phyloP scores from a whole-genome alignment of 2,888 invertebrate species.

The Epirrhoe alternata region DNA sequence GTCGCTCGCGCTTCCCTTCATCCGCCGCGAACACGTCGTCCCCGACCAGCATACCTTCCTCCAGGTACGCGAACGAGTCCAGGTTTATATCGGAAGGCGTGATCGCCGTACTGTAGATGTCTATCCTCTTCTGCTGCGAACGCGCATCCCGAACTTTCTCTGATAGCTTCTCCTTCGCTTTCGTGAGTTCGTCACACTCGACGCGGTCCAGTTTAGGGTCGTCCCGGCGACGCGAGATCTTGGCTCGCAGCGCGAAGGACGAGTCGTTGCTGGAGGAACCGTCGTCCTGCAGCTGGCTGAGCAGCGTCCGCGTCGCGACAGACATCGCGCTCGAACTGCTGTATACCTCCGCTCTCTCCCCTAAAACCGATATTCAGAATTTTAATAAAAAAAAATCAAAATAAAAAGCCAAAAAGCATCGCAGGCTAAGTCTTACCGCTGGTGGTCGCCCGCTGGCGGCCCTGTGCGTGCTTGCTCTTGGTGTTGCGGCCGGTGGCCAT shows the following conservation, averaged over 20 bases:
- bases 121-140: conserved; percentile 77
- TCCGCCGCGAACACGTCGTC: conserved; percentile 73
- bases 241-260: conserved; percentile 74
- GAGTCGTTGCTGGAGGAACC: conserved; percentile 83
- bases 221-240: conserved; percentile 58
- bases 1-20: conserved; percentile 61
- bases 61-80: conserved; percentile 82
- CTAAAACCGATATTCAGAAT: conserved; percentile 65
- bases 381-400: conserved; percentile 53
- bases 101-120: conserved; percentile 83
- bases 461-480: conserved; percentile 65
- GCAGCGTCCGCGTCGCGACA: conserved; percentile 75
- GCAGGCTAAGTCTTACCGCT: conserved; percentile 64
- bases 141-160: conserved; percentile 76
- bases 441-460: conserved; percentile 65
- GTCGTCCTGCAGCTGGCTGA: conserved; percentile 83
- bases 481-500: conserved; percentile 66
- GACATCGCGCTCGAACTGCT: conserved; percentile 70
- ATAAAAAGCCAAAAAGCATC: conserved; percentile 49
- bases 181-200: conserved; percentile 73
- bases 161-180: conserved; percentile 75
- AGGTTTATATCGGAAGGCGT: conserved; percentile 81
- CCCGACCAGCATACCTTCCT: conserved; percentile 77
- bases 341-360: conserved; percentile 74
- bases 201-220: conserved; percentile 64